These are phyloP conservation scores for Tetragnatha versicolor DNA, from an alignment of 1,140 invertebrate genomes.

Conservation along the genomic window DNA sequence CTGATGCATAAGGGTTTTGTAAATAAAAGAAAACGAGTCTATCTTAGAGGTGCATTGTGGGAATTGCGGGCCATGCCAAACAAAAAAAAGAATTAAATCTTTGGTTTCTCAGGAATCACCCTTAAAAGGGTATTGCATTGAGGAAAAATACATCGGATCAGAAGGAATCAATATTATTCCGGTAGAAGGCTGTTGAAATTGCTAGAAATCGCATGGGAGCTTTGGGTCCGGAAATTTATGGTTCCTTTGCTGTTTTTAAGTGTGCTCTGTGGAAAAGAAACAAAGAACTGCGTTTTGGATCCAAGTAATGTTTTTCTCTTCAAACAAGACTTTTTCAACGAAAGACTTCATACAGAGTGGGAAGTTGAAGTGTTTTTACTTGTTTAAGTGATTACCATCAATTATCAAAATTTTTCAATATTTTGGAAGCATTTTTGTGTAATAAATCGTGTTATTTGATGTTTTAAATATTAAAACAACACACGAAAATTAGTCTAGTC, in stretches of 20 bases:
- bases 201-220: constrained; percentile 11
- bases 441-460: too few relatives aligned
- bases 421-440: too few relatives aligned
- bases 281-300: constrained; percentile 12
- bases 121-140: constrained; percentile 7
- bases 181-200: constrained; percentile 12
- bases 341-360: too few relatives aligned
- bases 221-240: constrained; percentile 13
- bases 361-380: too few relatives aligned
- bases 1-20: too few relatives aligned
- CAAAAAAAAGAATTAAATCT: constrained; percentile 15
- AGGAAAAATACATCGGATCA: neutral
- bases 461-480: too few relatives aligned
- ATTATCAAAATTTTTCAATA: too few relatives aligned
- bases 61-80: neutral
- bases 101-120: constrained; percentile 7
- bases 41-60: neutral
- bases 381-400: too few relatives aligned
- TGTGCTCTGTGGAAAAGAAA: constrained; percentile 11
- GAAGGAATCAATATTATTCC: constrained; percentile 16
- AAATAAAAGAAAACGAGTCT: neutral
- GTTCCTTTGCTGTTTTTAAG: constrained; percentile 16
- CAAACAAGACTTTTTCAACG: neutral
- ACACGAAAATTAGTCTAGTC: too few relatives aligned
- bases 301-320: constrained; percentile 15